These are phyloP conservation scores for Platorchestia sp. DNA, from an alignment of 1,140 invertebrate species.

Conservation along the genomic window DNA sequence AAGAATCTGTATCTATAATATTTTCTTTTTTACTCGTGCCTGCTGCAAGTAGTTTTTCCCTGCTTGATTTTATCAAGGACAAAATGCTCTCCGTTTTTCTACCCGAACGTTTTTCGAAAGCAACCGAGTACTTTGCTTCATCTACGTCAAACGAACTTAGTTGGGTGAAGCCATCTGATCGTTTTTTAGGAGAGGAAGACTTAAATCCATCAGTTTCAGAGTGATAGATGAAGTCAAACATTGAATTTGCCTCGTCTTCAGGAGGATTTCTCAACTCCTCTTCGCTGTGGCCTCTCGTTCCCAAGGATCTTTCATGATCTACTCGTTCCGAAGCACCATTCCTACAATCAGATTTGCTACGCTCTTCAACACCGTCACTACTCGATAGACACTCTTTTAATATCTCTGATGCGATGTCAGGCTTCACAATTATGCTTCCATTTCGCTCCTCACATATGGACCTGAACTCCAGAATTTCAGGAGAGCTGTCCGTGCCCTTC, in stretches of 20 bases:
- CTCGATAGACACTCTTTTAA: neutral
- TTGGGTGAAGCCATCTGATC: neutral
- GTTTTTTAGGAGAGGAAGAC: conserved; percentile 17
- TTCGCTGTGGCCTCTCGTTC: neutral
- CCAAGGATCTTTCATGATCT: neutral
- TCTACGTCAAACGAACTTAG: neutral
- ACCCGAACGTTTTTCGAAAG: neutral
- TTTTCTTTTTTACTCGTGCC: neutral
- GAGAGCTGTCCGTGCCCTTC: neutral
- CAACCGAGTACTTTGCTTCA: neutral
- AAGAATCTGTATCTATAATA: neutral
- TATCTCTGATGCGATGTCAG: neutral
- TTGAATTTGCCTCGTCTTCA: neutral
- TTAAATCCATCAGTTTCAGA: neutral
- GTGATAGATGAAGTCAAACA: conserved; percentile 29
- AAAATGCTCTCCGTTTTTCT: neutral
- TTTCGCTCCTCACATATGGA: conserved; percentile 22
- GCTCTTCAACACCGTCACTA: neutral
- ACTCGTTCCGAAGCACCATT: neutral
- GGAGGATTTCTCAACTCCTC: neutral
- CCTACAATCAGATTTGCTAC: neutral
- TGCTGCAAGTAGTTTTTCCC: neutral
- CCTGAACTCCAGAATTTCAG: conserved; percentile 14
- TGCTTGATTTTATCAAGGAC: neutral
- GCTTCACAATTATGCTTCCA: neutral